phyloP scores from a whole-genome alignment of 2,797 vertebrate genomes.

The Paedocypris micromegethes region DNA sequence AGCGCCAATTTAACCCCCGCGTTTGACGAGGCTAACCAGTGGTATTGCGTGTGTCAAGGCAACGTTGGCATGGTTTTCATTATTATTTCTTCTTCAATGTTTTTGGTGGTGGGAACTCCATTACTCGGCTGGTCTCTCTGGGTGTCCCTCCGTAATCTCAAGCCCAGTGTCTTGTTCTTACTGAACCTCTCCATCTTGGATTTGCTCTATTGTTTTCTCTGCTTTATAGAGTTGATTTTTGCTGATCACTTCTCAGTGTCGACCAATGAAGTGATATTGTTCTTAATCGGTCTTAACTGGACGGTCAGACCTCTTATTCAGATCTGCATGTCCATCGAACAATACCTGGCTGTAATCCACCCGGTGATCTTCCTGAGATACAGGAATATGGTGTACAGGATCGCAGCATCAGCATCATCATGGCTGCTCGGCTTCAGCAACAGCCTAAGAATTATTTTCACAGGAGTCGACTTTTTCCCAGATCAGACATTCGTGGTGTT shows the following conservation, averaged over 20 bases:
- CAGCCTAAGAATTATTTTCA: not conserved
- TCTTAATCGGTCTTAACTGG: conserved; percentile 12
- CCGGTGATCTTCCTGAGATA: not conserved
- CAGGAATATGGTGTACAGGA: not conserved
- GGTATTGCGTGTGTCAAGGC: conserved; percentile 5
- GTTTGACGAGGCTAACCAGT: not conserved
- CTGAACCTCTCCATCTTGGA: conserved; percentile 19
- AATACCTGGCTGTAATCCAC: conserved; percentile 10
- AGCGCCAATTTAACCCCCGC: not conserved
- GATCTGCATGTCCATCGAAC: conserved; percentile 9
- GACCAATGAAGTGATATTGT: not conserved
- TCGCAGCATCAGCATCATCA: not conserved
- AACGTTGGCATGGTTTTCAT: not conserved
- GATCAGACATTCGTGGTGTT: no score
- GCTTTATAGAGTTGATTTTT: not conserved
- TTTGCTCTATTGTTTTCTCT: not conserved
- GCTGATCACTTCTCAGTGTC: not conserved
- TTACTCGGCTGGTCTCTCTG: conserved; percentile 10
- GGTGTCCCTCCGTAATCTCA: conserved; percentile 14
- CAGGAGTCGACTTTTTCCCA: no score
- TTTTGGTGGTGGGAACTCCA: conserved; percentile 14
- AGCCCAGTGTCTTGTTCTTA: conserved; percentile 12
- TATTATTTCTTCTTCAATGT: not conserved
- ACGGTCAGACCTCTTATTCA: conserved; percentile 8
- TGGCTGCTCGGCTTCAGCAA: conserved; percentile 7